Percentiles rank a stretch among this genome's conserved stretches.
These are phyloP conservation scores for Semicossyphus pulcher DNA, from an alignment of 2,113 vertebrate species.

Conservation along the genomic window DNA sequence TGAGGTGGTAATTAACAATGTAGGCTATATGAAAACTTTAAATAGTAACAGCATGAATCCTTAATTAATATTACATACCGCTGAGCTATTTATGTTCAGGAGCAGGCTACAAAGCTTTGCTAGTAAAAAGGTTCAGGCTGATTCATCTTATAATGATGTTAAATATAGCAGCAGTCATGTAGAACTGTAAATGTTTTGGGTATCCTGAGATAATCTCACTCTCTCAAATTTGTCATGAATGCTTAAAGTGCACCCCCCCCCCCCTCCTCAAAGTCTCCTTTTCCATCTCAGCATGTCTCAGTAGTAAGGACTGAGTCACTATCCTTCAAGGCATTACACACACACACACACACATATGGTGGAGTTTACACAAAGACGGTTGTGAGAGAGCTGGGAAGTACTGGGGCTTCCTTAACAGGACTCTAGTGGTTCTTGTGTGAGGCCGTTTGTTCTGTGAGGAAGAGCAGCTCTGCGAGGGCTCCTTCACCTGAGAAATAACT, in stretches of 20 bases:
- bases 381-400: conserved; percentile 32
- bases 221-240: conserved; percentile 30
- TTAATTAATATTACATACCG: conserved; percentile 49
- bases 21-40: conserved; percentile 45
- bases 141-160: conserved; percentile 27
- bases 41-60: conserved; percentile 54
- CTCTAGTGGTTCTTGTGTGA: conserved; percentile 28
- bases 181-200: conserved; percentile 53
- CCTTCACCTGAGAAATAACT: background rate
- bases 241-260: conserved; percentile 24
- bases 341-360: conserved; percentile 7
- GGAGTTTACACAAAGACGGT: conserved; percentile 12
- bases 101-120: conserved; percentile 1
- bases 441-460: conserved; percentile 26
- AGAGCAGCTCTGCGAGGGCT: background rate
- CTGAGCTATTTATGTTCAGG: conserved; percentile 52
- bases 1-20: conserved; percentile 63
- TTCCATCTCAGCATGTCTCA: conserved; percentile 26
- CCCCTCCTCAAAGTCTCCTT: conserved; percentile 20
- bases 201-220: conserved; percentile 55
- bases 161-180: conserved; percentile 37
- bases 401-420: conserved; percentile 37
- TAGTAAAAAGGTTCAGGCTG: conserved; percentile 6
- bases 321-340: conserved; percentile 47
- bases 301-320: conserved; percentile 63